Evolutionary conservation across 2,113 vertebrate genomes (phyloP).

Genomic region (Crotalus horridus): DNA sequence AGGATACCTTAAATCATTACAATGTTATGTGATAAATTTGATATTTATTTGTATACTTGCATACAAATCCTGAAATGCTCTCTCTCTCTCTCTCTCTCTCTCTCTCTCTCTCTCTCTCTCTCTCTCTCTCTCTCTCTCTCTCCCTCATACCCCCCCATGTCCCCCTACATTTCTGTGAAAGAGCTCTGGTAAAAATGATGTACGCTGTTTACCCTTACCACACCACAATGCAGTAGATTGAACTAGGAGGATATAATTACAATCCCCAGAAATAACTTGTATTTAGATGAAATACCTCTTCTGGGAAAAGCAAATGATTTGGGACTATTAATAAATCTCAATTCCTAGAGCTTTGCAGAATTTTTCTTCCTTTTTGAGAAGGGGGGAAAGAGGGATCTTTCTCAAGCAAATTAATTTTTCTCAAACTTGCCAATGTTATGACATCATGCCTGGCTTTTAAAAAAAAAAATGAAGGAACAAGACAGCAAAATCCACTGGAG

Average conservation of each 20-base stretch:
- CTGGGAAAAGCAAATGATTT: neutral
- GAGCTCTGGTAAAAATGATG: neutral
- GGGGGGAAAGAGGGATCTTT: neutral
- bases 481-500: neutral
- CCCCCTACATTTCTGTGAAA: neutral
- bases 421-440: neutral
- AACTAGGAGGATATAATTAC: neutral
- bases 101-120: neutral
- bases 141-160: neutral
- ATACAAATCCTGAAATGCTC: neutral
- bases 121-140: fast-evolving
- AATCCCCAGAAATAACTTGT: neutral
- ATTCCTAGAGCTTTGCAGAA: neutral
- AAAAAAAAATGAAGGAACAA: neutral
- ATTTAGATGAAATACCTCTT: neutral
- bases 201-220: neutral
- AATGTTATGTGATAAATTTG: conserved; percentile 32
- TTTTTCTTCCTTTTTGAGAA: neutral
- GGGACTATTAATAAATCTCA: neutral
- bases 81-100: neutral
- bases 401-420: neutral
- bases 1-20: conserved; percentile 32
- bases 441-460: neutral
- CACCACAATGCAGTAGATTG: neutral
- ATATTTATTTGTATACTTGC: neutral